Conservation (phyloP, 1,140 invertebrate species). For the Drusus annulatus region DNA sequence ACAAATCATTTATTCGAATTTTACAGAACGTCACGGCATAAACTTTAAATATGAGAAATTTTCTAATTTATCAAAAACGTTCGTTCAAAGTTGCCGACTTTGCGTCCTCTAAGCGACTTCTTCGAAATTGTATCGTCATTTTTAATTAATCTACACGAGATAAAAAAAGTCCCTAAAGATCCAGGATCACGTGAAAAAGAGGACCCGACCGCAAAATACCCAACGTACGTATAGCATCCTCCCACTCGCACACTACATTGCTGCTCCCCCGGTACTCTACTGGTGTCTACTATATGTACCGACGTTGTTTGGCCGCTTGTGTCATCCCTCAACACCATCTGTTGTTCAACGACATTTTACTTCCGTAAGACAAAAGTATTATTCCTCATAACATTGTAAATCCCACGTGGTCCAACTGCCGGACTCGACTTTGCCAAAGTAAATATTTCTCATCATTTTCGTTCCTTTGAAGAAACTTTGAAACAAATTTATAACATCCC, state of each 20-base stretch:
- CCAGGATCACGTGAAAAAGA: conserved; percentile 9
- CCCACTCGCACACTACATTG: neutral
- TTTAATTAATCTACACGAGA: conserved; percentile 23
- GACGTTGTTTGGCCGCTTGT: neutral
- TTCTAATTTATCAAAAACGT: too few relatives aligned
- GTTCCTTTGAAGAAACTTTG: conserved; percentile 4
- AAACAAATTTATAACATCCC: conserved; percentile 19
- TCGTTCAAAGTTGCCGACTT: neutral
- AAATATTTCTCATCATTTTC: conserved; percentile 34
- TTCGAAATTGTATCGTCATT: conserved; percentile 13
- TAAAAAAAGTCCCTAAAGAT: conserved; percentile 9
- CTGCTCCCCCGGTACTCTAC: too few relatives aligned
- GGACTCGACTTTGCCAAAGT: conserved; percentile 27
- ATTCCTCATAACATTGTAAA: conserved; percentile 16
- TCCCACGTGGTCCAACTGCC: conserved; percentile 24
- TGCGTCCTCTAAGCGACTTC: neutral
- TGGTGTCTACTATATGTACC: too few relatives aligned
- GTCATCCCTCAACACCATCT: conserved; percentile 16
- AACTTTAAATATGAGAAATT: too few relatives aligned
- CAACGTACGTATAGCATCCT: neutral
- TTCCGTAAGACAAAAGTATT: neutral
- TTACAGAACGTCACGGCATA: too few relatives aligned
- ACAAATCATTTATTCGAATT: too few relatives aligned
- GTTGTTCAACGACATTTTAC: conserved; percentile 14
- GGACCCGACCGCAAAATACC: conserved; percentile 4